Base-by-base conservation (phyloP, 2,113 vertebrate species). In the Porphyrio hochstetteri region DNA sequence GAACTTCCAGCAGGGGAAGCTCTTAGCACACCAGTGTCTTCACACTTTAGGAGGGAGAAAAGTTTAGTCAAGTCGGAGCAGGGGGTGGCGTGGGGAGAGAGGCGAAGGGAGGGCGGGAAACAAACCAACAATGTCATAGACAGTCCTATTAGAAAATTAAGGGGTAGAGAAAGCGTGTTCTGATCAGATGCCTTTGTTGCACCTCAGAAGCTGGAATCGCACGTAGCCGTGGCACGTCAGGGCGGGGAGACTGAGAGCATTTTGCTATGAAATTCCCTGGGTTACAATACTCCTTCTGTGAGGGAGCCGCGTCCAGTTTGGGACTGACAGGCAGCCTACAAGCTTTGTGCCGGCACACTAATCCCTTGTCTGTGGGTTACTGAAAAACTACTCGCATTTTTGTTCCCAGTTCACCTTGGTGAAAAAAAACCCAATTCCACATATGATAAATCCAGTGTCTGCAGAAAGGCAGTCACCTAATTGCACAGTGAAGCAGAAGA, bases 401-500 rank as follows among this genome's bases (percentile, higher is more conserved):
- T 96, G 86, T 97, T 96, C 95, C 78, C 83, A 76, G 82, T 97
- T 98, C 97, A 98, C 98, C 97, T 98, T 98, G 96, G 96, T 95
- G 96, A 96, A 93, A 96, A 93, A 96, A 96, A 95, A 70, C 10
- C 31, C 93, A 96, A 71, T 97, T 93, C 97, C 86, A 96, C 97
- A 97, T 97, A 98, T 97, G 98, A 98, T 98, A 98, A 98, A 98
- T 96, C 97, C 93, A 93, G 93, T 68, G 97, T 98, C 97, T 98
- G 96, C 94, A 97, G 97, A 98, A 98, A 98, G 97, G 97, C 98
- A 98, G 98, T 98, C 98, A 98, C 98, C 98, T 98, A 98, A 98
- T 98, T 98, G 98, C 98, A 98, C 98, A 98, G 97, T 94, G 98
- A 98, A 98, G 98, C 98, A 98, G 98, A 98, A 98, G 97, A 98